These are phyloP conservation scores for Strix occidentalis DNA, from an alignment of 2,797 vertebrate genomes.

Conservation along the genomic window DNA sequence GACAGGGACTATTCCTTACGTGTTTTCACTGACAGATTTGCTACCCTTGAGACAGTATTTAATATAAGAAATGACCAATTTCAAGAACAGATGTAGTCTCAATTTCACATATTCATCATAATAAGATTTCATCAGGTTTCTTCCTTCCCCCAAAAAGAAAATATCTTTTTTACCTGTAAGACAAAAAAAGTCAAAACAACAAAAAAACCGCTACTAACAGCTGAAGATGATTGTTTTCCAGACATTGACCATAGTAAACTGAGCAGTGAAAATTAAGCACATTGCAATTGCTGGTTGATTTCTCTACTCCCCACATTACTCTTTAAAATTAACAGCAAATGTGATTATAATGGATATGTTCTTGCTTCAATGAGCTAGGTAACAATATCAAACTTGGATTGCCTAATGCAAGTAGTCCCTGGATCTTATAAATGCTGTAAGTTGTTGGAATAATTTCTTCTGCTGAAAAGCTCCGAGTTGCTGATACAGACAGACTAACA, in stretches of 20 bases:
- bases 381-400: neutral
- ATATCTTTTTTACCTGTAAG: neutral
- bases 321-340: slow-evolving; percentile 39
- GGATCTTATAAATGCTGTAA: neutral
- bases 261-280: slow-evolving; percentile 36
- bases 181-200: neutral
- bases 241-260: neutral
- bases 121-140: neutral
- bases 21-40: neutral
- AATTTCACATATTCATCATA: neutral
- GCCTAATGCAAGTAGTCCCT: neutral
- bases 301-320: neutral
- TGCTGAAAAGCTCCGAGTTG: neutral
- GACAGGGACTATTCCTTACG: neutral
- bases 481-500: neutral
- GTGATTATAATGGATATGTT: slow-evolving; percentile 26
- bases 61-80: neutral
- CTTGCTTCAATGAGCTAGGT: neutral
- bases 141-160: neutral
- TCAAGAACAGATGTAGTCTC: neutral
- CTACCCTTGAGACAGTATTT: neutral
- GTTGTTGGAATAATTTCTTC: neutral
- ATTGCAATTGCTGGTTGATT: neutral
- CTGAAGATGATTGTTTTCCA: slow-evolving; percentile 24
- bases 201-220: neutral